Evolutionary conservation across 1,140 invertebrate genomes (phyloP).

Genomic region (Procambarus virginalis): DNA sequence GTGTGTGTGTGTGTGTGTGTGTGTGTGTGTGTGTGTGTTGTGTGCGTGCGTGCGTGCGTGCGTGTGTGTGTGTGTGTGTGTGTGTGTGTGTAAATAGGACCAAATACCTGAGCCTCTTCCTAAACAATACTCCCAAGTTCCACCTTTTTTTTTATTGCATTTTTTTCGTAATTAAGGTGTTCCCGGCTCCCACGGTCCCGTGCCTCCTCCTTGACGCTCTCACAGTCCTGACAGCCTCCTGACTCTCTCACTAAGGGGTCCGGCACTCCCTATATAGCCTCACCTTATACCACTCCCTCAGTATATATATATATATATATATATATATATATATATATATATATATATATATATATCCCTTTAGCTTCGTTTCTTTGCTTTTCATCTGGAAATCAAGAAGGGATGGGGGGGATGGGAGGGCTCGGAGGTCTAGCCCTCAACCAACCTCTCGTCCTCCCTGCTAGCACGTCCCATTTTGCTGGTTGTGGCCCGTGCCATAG

Average conservation of each 20-base stretch:
- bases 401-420: too few species aligned
- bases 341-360: too few species aligned
- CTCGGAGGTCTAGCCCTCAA: too few species aligned
- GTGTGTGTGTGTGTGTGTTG: too few species aligned
- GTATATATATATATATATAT: background rate
- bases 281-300: background rate
- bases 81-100: too few species aligned
- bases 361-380: too few species aligned
- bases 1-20: too few species aligned
- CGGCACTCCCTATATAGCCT: background rate
- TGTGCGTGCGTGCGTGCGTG: background rate
- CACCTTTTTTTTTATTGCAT: background rate
- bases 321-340: too few species aligned
- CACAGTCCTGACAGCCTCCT: background rate
- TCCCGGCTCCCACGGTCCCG: constrained; percentile 5
- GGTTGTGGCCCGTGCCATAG: too few species aligned
- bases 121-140: background rate
- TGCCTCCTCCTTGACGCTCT: background rate
- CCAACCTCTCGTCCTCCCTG: too few species aligned
- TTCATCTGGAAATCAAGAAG: too few species aligned
- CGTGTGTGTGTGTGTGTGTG: background rate
- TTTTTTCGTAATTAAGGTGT: constrained; percentile 7
- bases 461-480: too few species aligned
- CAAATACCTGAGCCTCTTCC: background rate
- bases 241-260: background rate